Conservation (phyloP, 1,140 invertebrate species). For the Pseudoatta argentina region DNA sequence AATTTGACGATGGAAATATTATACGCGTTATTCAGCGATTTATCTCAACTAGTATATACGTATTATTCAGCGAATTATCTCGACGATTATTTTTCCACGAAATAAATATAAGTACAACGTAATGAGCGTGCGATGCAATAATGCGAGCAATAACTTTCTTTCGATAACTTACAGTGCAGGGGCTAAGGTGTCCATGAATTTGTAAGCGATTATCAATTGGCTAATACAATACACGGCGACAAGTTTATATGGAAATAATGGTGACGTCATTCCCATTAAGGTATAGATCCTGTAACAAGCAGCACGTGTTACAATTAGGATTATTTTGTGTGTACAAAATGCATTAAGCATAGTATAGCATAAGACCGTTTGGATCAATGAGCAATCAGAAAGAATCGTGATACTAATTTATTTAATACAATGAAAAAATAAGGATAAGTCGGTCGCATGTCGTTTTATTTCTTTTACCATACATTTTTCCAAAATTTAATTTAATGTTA, state of each 20-base stretch:
- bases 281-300: slow-evolving; percentile 10
- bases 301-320: not conserved
- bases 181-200: not conserved
- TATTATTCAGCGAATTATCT: slow-evolving; percentile 11
- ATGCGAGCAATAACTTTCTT: not conserved
- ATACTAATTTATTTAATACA: too few relatives aligned
- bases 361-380: too few relatives aligned
- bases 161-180: slow-evolving; percentile 31
- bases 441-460: too few relatives aligned
- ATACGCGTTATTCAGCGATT: too few relatives aligned
- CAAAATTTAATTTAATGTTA: not conserved
- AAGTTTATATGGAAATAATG: not conserved
- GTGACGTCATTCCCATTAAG: not conserved
- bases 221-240: not conserved
- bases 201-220: not conserved
- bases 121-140: not conserved
- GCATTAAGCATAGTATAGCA: too few relatives aligned
- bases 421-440: too few relatives aligned
- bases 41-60: too few relatives aligned
- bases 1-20: not conserved
- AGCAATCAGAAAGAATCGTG: too few relatives aligned
- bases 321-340: too few relatives aligned
- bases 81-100: not conserved
- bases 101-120: not conserved
- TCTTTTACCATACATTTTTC: not conserved